Evolutionary conservation across 2,888 invertebrate genomes (phyloP).

Genomic region (Auanema sp.): DNA sequence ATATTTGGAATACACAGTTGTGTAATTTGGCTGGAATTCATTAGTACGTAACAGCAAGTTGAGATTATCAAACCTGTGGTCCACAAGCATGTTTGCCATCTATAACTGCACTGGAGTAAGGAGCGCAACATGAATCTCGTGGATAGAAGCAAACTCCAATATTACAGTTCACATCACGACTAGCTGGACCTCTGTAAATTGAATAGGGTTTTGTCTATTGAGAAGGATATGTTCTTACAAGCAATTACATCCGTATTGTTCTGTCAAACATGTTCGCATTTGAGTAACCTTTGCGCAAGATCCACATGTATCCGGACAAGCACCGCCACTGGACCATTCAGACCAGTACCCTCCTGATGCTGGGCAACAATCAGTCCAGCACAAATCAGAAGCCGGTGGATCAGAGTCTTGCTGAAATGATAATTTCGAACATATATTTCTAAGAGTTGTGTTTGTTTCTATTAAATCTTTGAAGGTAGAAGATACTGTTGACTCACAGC

Average conservation of each 20-base stretch:
- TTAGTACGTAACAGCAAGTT: no score
- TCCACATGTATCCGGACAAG: constrained; percentile 34
- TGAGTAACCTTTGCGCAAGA: constrained; percentile 32
- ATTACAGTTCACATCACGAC: constrained; percentile 28
- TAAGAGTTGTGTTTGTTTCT: not conserved
- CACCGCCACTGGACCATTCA: constrained; percentile 32
- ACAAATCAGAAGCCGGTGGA: constrained; percentile 6
- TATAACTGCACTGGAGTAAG: constrained; percentile 26
- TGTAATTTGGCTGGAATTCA: constrained; percentile 3
- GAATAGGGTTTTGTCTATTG: no score
- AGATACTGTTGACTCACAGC: not conserved
- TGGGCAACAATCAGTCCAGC: constrained; percentile 19
- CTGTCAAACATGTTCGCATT: constrained; percentile 1
- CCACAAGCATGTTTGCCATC: constrained; percentile 28
- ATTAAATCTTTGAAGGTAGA: not conserved
- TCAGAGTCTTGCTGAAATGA: constrained; percentile 9
- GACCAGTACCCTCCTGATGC: constrained; percentile 42
- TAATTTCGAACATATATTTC: no score
- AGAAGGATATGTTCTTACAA: no score
- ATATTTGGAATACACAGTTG: not conserved
- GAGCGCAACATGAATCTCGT: constrained; percentile 30
- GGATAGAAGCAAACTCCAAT: constrained; percentile 42
- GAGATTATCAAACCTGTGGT: constrained; percentile 23
- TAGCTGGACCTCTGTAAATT: constrained; percentile 34
- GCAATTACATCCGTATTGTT: no score